Evolutionary conservation across 2,797 vertebrate genomes (phyloP).

Genomic region (Heteromormyrus szaboi): DNA sequence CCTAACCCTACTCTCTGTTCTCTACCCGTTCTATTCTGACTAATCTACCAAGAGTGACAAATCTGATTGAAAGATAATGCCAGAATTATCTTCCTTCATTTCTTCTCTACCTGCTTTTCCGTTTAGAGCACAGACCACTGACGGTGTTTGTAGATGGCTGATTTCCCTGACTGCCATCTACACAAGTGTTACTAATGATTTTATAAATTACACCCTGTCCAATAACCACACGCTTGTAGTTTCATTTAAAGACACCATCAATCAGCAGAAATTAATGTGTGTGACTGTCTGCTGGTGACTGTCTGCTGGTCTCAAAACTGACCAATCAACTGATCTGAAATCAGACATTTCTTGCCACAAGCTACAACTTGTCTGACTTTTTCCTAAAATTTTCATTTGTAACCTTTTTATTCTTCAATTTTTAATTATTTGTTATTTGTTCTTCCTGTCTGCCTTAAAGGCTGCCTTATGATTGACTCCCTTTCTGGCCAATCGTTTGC

Average conservation of each 20-base stretch:
- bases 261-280: constrained; percentile 77
- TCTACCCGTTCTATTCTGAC: constrained; percentile 53
- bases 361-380: background rate
- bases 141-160: constrained; percentile 89
- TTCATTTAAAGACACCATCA: constrained; percentile 94
- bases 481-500: background rate
- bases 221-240: constrained; percentile 89
- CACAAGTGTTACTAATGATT: constrained; percentile 99
- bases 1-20: background rate
- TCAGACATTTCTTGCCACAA: background rate
- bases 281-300: constrained; percentile 33
- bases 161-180: constrained; percentile 93
- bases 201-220: constrained; percentile 81
- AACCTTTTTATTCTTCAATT: background rate
- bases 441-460: background rate
- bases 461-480: background rate
- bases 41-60: constrained; percentile 76
- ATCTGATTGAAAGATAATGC: constrained; percentile 79
- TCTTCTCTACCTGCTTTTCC: constrained; percentile 47
- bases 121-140: constrained; percentile 76
- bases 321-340: background rate
- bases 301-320: background rate
- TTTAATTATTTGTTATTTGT: background rate
- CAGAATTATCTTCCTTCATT: constrained; percentile 69
- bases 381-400: background rate